phyloP scores from a whole-genome alignment of 2,888 invertebrate species.

The Tachystola acroxantha region DNA sequence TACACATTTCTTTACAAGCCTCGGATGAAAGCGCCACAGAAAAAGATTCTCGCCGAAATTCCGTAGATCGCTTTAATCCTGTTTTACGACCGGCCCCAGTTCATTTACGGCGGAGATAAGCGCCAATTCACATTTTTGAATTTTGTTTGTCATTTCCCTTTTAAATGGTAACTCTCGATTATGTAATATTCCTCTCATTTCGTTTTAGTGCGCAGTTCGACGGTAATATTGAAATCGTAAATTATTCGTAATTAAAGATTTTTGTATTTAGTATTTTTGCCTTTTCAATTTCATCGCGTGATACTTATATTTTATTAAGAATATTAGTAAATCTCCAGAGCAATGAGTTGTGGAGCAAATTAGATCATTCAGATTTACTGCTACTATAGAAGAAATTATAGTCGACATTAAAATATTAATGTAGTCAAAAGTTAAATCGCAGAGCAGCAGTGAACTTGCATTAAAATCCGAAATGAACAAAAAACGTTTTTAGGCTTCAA shows the following conservation, averaged over 20 bases:
- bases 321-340: too few relatives aligned
- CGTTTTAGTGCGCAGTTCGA: not conserved
- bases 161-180: slow-evolving; percentile 26
- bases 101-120: slow-evolving; percentile 51
- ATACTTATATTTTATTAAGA: too few relatives aligned
- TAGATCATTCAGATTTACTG: too few relatives aligned
- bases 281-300: too few relatives aligned
- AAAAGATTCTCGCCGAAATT: slow-evolving; percentile 13
- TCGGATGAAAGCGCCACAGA: not conserved
- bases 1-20: slow-evolving; percentile 31
- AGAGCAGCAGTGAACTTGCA: slow-evolving; percentile 36
- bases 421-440: slow-evolving; percentile 39
- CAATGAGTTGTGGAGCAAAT: too few relatives aligned
- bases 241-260: too few relatives aligned
- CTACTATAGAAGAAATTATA: too few relatives aligned
- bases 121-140: slow-evolving; percentile 35
- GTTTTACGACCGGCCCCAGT: slow-evolving; percentile 39
- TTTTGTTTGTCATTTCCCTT: slow-evolving; percentile 39
- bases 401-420: too few relatives aligned
- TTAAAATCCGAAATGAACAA: slow-evolving; percentile 53
- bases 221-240: too few relatives aligned
- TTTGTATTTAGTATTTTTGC: too few relatives aligned
- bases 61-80: slow-evolving; percentile 39
- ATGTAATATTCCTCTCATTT: not conserved
- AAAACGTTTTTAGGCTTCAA: slow-evolving; percentile 65